Base-by-base conservation (phyloP, 2,888 invertebrate genomes). In the Odontocerum albicorne region DNA sequence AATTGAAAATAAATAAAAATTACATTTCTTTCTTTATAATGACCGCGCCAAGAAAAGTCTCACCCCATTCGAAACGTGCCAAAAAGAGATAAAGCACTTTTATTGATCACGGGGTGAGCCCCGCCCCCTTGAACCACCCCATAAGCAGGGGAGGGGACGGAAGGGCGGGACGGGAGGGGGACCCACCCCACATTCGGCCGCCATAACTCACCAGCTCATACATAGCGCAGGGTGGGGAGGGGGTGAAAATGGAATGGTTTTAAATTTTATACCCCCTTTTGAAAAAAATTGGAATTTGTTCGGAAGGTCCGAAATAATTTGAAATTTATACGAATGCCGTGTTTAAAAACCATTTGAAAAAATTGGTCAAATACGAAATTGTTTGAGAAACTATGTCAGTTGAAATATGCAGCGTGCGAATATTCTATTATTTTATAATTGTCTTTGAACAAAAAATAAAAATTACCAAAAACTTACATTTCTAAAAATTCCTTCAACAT, bases 61-160 rank as follows among this genome's bases (percentile, higher is more conserved):
- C 71, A 72, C 72, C 68, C 74, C 74, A 72, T 71, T 73, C 73
- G 74, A 77, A 75, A 77, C 76, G 77, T 77, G 78, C 78, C 78
- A 77, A 78, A 78, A 78, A 77, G 77, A 78, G 77, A 78, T 78
- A 78, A 78, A 78, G 77, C 77, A 77, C 77, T 78, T 78, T 78
- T 78, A 78, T 78, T 78, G 78, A 78, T 78, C 78, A 58, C 57
- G 45, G 53, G 47, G 35, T 12, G 17, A 38, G 42, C 50, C 17
- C 45, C 46, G 51, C 47, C 52, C 31, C 45, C 43, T 39, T 31
- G 21, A 10, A 12, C 22, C 49, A 15, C 31, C 55, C 43, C 36
- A 10, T 12, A 7, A 20, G 40, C 13, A 16, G 27, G 47, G 46
- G 43, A 38, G 52, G 52, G 43, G 44, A 17, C 45, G 33, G 21